Base-by-base conservation (phyloP, 2,888 invertebrate genomes). In the Andrena bucephala region DNA sequence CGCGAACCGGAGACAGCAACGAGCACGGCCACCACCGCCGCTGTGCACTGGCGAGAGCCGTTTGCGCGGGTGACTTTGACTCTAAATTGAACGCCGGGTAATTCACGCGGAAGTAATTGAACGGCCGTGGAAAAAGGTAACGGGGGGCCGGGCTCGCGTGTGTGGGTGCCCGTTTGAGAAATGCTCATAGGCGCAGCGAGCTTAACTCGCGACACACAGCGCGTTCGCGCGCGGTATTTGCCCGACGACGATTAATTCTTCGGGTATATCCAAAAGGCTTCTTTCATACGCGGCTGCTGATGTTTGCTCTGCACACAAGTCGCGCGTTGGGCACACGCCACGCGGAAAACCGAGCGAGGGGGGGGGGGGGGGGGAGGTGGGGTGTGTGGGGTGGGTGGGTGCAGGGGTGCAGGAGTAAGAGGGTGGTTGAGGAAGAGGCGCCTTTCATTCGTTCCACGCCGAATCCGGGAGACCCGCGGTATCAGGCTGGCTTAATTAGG, bases 401-500 rank as follows among this genome's bases (percentile, higher is more conserved):
- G 20, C 42, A 42, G 42, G 13, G 42, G 42, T 13, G 42, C 42
- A 42, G 42, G 42, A 16, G 42, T 1, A 42, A 42, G 57, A 54
- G 54, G 54, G 54, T 24, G 20, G 54, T 8, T 20, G 57, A 10
- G 24, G 24, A 42, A 5, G 42, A 16, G 31, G 13, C 20, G 69
- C 27, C 57, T 29, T 59, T 59, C 69, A 69, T 20, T 42, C n/a
- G 24, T n/a, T 10, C 24, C 36, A 36, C n/a, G 24, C 31, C 1
- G 33, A 66, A 59, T 20, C 20, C 57, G 7, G 57, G 27, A 52
- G 48, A 42, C 62, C 29, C 13, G 50, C 27, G 52, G 57, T 66
- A 33, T 62, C 31, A 60, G 74, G 33, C 60, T 24, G 69, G 71
- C 66, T 84, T 87, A 84, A 86, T 87, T 85, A 84, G 75, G 75